These are phyloP conservation scores for Philaenus spumarius DNA, from an alignment of 1,140 invertebrate genomes.

Conservation along the genomic window DNA sequence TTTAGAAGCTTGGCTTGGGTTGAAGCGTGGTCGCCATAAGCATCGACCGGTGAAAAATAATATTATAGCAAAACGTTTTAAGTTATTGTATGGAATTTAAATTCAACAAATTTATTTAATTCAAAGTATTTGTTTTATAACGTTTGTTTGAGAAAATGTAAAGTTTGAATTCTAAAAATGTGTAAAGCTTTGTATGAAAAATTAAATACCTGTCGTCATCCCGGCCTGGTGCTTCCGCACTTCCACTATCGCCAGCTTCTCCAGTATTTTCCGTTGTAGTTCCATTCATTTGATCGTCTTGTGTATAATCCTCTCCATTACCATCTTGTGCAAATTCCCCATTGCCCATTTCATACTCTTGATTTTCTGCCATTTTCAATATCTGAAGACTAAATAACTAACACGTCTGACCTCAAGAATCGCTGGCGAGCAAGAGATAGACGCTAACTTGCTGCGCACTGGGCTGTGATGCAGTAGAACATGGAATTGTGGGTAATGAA, in stretches of 20 bases:
- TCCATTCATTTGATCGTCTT: constrained; percentile 50
- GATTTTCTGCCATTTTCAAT: constrained; percentile 23
- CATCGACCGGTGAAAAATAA: no score
- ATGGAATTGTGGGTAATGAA: constrained; percentile 12
- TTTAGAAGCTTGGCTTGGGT: no score
- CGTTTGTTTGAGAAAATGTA: no score
- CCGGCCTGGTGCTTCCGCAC: constrained; percentile 56
- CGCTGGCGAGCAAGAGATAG: constrained; percentile 11
- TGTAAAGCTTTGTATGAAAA: background rate
- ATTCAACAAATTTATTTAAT: no score
- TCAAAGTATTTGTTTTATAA: no score
- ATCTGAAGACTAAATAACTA: constrained; percentile 5
- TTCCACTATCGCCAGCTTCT: constrained; percentile 51
- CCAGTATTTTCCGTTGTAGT: constrained; percentile 50
- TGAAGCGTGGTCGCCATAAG: no score
- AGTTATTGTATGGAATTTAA: no score
- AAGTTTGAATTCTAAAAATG: background rate
- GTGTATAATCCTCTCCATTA: constrained; percentile 24
- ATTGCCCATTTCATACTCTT: constrained; percentile 23
- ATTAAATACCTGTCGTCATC: constrained; percentile 62
- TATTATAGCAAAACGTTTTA: no score
- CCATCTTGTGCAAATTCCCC: constrained; percentile 18
- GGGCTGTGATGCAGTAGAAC: background rate
- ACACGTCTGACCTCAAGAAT: constrained; percentile 10
- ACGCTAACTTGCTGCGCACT: background rate